These are phyloP conservation scores for Callosobruchus maculatus DNA, from an alignment of 2,888 invertebrate species.

Conservation along the genomic window DNA sequence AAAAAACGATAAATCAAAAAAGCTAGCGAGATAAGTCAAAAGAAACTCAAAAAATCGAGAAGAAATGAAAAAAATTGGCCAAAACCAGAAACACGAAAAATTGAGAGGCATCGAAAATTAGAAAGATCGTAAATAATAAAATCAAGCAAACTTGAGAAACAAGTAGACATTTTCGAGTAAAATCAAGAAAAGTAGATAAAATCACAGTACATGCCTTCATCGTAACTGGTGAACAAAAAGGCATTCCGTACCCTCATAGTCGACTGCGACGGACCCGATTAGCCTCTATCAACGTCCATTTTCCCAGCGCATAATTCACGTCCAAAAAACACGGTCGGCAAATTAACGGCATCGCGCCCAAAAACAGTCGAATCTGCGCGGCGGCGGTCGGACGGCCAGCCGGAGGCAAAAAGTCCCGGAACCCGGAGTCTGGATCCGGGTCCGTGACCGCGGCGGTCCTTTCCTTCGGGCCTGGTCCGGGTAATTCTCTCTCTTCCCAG, in stretches of 20 bases:
- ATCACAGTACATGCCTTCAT: too few species aligned
- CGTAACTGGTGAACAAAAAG: too few species aligned
- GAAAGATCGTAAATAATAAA: too few species aligned
- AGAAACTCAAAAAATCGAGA: too few species aligned
- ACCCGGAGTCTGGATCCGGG: background rate
- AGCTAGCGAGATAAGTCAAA: too few species aligned
- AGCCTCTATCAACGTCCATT: background rate
- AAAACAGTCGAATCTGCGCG: background rate
- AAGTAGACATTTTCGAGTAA: too few species aligned
- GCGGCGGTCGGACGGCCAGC: background rate
- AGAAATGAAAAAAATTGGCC: too few species aligned
- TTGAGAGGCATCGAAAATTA: too few species aligned
- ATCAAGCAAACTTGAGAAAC: too few species aligned
- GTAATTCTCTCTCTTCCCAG: background rate
- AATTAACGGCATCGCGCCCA: background rate
- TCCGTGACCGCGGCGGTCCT: background rate
- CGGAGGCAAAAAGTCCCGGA: background rate
- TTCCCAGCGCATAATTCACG: background rate
- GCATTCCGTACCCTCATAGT: background rate
- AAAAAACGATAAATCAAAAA: too few species aligned
- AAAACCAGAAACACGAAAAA: too few species aligned
- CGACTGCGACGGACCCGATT: background rate
- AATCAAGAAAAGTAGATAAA: too few species aligned
- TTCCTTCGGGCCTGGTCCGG: background rate
- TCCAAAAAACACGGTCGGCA: background rate